Conservation (phyloP, 92 coral and sea anemone genomes). For the Actinostola sp. region DNA sequence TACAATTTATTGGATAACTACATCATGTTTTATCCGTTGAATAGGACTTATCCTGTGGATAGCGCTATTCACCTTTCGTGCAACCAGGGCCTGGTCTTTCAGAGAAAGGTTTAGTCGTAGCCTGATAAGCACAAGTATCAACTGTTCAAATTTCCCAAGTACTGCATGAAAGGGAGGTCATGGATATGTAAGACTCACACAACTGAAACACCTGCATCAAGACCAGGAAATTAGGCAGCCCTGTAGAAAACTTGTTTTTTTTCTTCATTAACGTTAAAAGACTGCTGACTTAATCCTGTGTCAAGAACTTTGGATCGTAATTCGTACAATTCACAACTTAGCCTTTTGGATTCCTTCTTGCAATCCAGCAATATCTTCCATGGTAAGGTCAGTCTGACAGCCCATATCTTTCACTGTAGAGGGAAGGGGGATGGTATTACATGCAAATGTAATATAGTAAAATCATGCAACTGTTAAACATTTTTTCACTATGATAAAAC, state of each 20-base stretch:
- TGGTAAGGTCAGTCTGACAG: constrained; percentile 25
- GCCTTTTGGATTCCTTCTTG: constrained; percentile 10
- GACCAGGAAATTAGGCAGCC: constrained; percentile 35
- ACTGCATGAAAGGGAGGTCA: constrained; percentile 15
- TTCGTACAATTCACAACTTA: constrained; percentile 23
- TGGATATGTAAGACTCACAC: constrained; percentile 29
- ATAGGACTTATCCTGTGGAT: too few relatives aligned
- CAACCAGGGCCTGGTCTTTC: too few relatives aligned
- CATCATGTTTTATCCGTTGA: too few relatives aligned
- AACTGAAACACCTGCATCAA: constrained; percentile 41
- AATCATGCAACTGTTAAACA: too few relatives aligned
- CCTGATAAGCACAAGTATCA: constrained; percentile 29
- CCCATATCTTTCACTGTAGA: not conserved
- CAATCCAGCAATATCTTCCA: constrained; percentile 22
- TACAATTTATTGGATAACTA: too few relatives aligned
- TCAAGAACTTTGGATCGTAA: constrained; percentile 32
- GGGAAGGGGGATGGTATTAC: too few relatives aligned
- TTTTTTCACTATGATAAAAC: too few relatives aligned
- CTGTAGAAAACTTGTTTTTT: constrained; percentile 54
- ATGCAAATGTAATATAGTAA: too few relatives aligned
- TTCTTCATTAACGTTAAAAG: constrained; percentile 32
- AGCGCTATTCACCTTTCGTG: too few relatives aligned
- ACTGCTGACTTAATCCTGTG: constrained; percentile 31
- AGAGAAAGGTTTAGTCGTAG: constrained; percentile 36
- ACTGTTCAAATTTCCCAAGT: constrained; percentile 34